phyloP scores from a whole-genome alignment of 2,113 vertebrate species.

The Mola mola region DNA sequence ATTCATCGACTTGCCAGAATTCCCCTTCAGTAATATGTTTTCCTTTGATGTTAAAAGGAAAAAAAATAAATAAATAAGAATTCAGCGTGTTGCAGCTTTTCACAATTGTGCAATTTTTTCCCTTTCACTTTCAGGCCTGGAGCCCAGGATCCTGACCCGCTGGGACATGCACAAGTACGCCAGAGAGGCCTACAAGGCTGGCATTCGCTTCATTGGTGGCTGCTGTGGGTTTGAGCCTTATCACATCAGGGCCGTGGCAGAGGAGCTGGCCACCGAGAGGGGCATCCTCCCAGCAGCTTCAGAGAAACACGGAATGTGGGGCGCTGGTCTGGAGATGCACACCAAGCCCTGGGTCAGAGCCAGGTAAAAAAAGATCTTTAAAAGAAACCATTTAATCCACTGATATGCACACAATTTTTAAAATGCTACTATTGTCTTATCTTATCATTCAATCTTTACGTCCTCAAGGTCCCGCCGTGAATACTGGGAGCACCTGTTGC shows the following conservation, averaged over 20 bases:
- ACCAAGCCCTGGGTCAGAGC: slow-evolving; percentile 98
- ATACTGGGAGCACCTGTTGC: slow-evolving; percentile 90
- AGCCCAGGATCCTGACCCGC: slow-evolving; percentile 88
- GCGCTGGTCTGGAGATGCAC: slow-evolving; percentile 90
- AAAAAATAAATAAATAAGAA: too few species aligned
- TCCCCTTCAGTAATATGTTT: slow-evolving; percentile 95
- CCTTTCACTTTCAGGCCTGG: slow-evolving; percentile 85
- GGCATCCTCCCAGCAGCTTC: slow-evolving; percentile 87
- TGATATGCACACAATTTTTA: neutral
- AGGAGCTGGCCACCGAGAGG: slow-evolving; percentile 90
- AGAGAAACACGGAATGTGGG: slow-evolving; percentile 95
- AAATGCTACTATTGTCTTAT: neutral
- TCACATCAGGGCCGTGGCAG: slow-evolving; percentile 91
- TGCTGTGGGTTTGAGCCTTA: slow-evolving; percentile 98
- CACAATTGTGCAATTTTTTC: too few species aligned
- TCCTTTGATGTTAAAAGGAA: too few species aligned
- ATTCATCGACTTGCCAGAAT: slow-evolving; percentile 96
- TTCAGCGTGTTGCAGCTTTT: too few species aligned
- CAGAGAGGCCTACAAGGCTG: slow-evolving; percentile 88
- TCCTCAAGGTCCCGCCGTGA: slow-evolving; percentile 90
- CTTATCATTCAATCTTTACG: slow-evolving; percentile 7
- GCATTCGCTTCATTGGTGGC: slow-evolving; percentile 91
- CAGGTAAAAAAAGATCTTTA: slow-evolving; percentile 83
- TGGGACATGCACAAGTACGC: slow-evolving; percentile 93
- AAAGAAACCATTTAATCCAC: too few species aligned